A percentile compares a stretch with the other conserved stretches of the same genome.
Evolutionary conservation across 2,113 vertebrate species (phyloP).

Genomic region (Pomatorhinus ruficollis): DNA sequence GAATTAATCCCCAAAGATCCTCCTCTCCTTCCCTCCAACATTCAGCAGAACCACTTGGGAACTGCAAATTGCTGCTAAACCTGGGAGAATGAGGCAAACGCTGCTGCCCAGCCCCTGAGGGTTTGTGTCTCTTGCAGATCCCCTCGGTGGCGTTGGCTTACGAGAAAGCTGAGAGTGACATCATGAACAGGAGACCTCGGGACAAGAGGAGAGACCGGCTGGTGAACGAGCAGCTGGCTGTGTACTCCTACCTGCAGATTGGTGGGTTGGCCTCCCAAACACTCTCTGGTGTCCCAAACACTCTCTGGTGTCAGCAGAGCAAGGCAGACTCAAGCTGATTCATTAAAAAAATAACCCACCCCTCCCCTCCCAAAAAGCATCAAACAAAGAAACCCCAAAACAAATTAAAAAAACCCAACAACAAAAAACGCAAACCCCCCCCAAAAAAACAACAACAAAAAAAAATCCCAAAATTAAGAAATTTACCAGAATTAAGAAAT

Average conservation of each 20-base stretch:
- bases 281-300: accelerated
- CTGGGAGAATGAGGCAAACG: accelerated
- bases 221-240: constrained; percentile 75
- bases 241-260: constrained; percentile 81
- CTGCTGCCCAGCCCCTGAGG: not conserved
- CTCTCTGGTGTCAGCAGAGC: accelerated
- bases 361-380: no score
- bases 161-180: constrained; percentile 81
- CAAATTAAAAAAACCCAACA: no score
- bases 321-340: not conserved
- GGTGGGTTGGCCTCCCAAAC: constrained; percentile 52
- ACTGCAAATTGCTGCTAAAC: not conserved
- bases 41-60: not conserved
- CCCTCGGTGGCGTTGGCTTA: constrained; percentile 83
- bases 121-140: constrained; percentile 61
- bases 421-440: no score
- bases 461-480: no score
- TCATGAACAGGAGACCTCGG: constrained; percentile 82
- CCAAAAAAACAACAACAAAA: no score
- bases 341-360: not conserved
- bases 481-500: no score
- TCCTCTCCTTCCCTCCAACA: not conserved
- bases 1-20: not conserved
- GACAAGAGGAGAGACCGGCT: constrained; percentile 77
- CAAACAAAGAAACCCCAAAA: no score